Evolutionary conservation across 2,113 vertebrate species (phyloP), one percentile per base, ranked within the genome.

Genomic region (Trematomus loennbergii): DNA sequence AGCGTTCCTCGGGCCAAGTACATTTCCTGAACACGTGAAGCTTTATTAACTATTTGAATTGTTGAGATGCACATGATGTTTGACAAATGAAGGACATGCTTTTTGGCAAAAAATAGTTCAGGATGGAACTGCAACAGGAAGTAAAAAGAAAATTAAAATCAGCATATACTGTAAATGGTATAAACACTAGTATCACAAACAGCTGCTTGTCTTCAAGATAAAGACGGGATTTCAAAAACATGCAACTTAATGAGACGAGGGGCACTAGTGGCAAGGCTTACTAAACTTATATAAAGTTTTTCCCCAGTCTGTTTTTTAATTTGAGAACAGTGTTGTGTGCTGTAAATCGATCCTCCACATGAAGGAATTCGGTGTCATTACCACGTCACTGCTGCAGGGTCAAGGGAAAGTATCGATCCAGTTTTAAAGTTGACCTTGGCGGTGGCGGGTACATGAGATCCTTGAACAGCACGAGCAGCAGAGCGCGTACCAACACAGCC

Each of bases 361-460:
- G 5, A 17, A 5, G 45, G n/a, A 62, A 9, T 12, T 52, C 16
- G 33, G 36, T 40, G 5, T 20, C 45, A 50, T 4, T 49, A 64
- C n/a, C 20, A 75, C 52, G 52, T 78, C 36, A 57, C 43, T 9
- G 58, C 18, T 52, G 33, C 9, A 60, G 59, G 43, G 69, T 62
- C 1, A 12, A 22, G 40, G 18, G 36, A 18, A 45, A 46, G 46
- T n/a, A 77, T 64, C 13, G 16, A 50, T 65, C 48, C 68, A 3
- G 36, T 12, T 45, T 83, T 10, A n/a, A 57, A 18, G 71, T 43
- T 85, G 89, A 90, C 90, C 87, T 92, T 90, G 88, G 61, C 45
- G 53, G 59, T 75, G 66, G 9, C 9, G 72, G 75, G 60, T 72
- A 54, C 88, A 78, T 82, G 58, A 81, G 81, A 82, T 82, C 66